Base-by-base conservation (phyloP, 2,888 invertebrate species). In the Acronicta alni region DNA sequence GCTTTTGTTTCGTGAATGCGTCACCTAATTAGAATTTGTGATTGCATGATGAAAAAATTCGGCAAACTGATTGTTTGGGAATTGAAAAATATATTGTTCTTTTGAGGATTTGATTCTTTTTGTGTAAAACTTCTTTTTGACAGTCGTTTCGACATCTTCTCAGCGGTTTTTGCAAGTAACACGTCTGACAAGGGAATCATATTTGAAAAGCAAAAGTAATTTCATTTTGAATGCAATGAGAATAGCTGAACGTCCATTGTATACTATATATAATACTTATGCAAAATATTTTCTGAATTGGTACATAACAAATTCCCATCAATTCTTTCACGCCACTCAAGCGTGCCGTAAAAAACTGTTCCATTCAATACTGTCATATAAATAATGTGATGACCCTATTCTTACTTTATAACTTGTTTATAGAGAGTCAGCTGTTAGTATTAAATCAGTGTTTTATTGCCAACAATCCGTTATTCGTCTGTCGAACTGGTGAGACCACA, bases 361-460 rank as follows among this genome's bases (percentile, higher is more conserved):
- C 41, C 57, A 74, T 71, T 67, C 57, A 58, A 60, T 9, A 35
- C 54, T 56, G 57, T 70, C 67, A 58, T 71, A 64, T 74, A 71
- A 67, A 74, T 77, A 67, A 77, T 38, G 48, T 61, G 57, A 74
- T 70, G 72, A 67, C 59, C 75, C 59, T 75, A 68, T 74, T 75
- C 57, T 59, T 41, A 44, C 26, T 74, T 75, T 71, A 65, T 71
- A 71, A 71, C 75, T 75, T 75, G 77, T 77, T 75, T 75, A 62
- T 60, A 67, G 79, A 73, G 67, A 75, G 84, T 83, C 84, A 88
- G 83, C 83, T 84, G 84, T 85, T 81, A 59, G 77, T 80, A 70
- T 76, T 86, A 86, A 87, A 88, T 86, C 85, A 82, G 76, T 69
- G 51, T 82, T 87, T 87, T 87, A 88, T 82, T 75, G 79, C 83